Base-by-base conservation (phyloP, 2,888 invertebrate species). In the Ectemnius lituratus region DNA sequence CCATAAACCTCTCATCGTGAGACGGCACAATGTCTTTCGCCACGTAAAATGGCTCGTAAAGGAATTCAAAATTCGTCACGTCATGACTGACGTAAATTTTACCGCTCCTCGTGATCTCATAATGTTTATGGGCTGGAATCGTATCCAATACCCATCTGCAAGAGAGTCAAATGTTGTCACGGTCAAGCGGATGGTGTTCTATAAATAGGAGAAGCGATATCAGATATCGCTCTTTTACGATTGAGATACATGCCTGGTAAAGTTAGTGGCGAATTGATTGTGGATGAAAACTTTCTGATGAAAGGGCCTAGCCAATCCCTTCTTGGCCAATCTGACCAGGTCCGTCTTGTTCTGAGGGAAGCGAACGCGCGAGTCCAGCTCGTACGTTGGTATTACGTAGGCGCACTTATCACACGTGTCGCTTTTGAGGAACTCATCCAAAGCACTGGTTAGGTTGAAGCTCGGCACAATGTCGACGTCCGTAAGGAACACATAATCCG, bases 11-110 rank as follows among this genome's bases (percentile, higher is more conserved):
- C 91, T 97, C 97, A 87, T 97, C 97, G 86, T 97, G 97, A 0
- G 94, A 92, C 0, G 97, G 97, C 23, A 94, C 96, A 62, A 93
- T 94, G 89, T 97, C 97, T 2, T 94, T 92, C 1, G 97, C 95
- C 67, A 97, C 95, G 92, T 97, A 98, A 92, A 97, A 97, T 0
- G 97, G 97, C 91, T 98, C 97, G 91, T 97, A 98, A 75, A 97
- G 94, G 88, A 97, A 95, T 92, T 94, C 94, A 77, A 92, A 93
- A 85, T 93, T 92, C 11, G 96, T 97, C 73, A 97, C 97, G 84
- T 95, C 94, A 91, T 97, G 97, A 87, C 96, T 97, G 63, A 97
- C 92, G 88, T 95, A 95, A 2, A 96, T 94, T 74, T 93, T 93
- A 23, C 88, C 88, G 6, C 91, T 87, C 80, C 93, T 93, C 84